Percentiles rank a stretch among this genome's conserved stretches.
Conservation (phyloP, 2,113 vertebrate species). For the Actenoides hombroni region DNA sequence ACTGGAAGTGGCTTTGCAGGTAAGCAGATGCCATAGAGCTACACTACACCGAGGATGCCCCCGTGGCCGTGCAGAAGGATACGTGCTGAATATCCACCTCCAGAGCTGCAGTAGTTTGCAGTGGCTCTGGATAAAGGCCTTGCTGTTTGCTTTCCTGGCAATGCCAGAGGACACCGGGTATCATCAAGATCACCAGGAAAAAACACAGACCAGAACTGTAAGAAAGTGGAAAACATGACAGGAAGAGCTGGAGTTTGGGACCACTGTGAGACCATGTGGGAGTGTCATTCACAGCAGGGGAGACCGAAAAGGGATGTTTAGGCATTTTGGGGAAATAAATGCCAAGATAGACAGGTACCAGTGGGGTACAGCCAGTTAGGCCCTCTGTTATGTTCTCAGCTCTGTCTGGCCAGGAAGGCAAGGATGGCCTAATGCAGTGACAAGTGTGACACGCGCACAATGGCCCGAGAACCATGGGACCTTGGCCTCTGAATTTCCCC, state of each 20-base stretch:
- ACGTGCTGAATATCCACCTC: background rate
- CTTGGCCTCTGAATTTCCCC: background rate
- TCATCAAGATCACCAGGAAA: background rate
- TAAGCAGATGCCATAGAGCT: background rate
- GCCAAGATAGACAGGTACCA: background rate
- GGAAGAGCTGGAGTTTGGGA: background rate
- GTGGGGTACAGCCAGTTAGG: background rate
- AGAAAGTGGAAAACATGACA: background rate
- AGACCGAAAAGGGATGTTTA: background rate
- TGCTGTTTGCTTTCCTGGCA: background rate
- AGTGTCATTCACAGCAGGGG: background rate
- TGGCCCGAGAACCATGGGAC: background rate
- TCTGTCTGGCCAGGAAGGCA: background rate
- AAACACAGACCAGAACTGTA: background rate
- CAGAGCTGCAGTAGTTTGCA: background rate
- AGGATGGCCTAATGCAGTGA: background rate
- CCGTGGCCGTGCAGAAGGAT: background rate
- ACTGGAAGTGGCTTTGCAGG: background rate
- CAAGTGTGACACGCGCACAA: background rate
- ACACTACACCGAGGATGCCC: background rate
- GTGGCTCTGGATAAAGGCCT: background rate
- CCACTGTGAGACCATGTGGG: accelerated
- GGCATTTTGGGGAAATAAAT: background rate
- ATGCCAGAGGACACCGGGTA: background rate
- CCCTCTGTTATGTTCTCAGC: background rate